Evolutionary conservation across 2,888 invertebrate genomes (phyloP), one percentile per base, ranked within the genome.

Genomic region (Meiosimyza decipiens): DNA sequence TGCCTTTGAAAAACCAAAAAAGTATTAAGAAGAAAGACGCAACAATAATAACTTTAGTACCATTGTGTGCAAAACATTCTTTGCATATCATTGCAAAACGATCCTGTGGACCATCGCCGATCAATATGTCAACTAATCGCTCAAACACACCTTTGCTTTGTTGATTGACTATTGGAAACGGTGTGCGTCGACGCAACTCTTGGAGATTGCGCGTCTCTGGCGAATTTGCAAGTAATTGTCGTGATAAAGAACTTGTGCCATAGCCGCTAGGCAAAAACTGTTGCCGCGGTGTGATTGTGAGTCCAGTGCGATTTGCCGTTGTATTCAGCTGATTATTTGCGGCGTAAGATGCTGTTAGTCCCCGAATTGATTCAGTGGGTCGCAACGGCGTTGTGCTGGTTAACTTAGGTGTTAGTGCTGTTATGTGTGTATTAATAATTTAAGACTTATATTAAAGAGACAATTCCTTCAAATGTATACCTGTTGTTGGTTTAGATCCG

Each of bases 21-120:
- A 4, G 4, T 9, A 33, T 16, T 7, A 6, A 33, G 18, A 62
- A 40, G n/a, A 64, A 60, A 40, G 9, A 40, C 9, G 6, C 9
- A 6, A 40, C 40, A 9, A 6, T 2, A 40, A 40, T 40, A 40
- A 9, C 9, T 40, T 9, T 40, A 40, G 9, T 88, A 90, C 99
- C 99, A 87, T 99, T 99, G 85, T 99, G 99, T 16, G 94, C 92
- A 78, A 90, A 91, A 85, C 99, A 99, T 77, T 93, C 91, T 54
- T 90, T 90, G 86, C 99, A 99, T 82, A 99, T 96, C 77, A 99
- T 91, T 22, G 99, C 99, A 89, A 94, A 99, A 80, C 98, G 92
- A 87, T 97, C 95, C 75, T 92, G 92, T 33, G 98, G 98, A 0
- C 98, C 99, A 86, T 99, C 99, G 57, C 97, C 98, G 57, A 99